phyloP scores from a whole-genome alignment of 92 coral and sea anemone genomes.

The Chrysogorgia sp. region DNA sequence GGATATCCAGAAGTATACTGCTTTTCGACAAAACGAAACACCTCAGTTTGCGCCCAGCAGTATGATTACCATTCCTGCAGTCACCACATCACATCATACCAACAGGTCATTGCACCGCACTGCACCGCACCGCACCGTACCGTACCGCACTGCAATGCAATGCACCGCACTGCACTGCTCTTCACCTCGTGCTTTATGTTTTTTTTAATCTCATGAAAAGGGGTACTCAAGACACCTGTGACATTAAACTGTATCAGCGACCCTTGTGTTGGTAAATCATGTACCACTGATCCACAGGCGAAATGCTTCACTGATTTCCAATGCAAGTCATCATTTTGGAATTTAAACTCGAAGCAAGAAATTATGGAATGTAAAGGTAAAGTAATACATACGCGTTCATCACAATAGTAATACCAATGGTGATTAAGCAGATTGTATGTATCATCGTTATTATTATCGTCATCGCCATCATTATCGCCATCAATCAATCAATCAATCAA shows the following conservation, averaged over 20 bases:
- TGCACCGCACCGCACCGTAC: neutral
- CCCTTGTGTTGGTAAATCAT: constrained; percentile 77
- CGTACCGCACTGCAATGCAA: neutral
- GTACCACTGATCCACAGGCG: constrained; percentile 64
- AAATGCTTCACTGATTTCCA: constrained; percentile 74
- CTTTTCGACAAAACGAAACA: too few species aligned
- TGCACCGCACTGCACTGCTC: neutral
- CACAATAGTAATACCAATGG: neutral
- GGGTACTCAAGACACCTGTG: constrained; percentile 77
- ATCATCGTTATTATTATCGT: too few species aligned
- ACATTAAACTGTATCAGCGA: constrained; percentile 64
- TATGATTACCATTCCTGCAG: too few species aligned
- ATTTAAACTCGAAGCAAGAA: constrained; percentile 52
- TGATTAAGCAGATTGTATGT: neutral
- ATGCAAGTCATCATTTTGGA: constrained; percentile 76
- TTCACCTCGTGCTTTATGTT: neutral
- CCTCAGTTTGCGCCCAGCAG: too few species aligned
- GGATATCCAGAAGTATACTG: neutral
- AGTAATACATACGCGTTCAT: too few species aligned
- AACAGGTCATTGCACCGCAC: neutral
- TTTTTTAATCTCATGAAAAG: constrained; percentile 40
- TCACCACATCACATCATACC: neutral
- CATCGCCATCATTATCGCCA: too few species aligned
- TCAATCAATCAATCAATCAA: too few species aligned
- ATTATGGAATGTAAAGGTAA: constrained; percentile 79